phyloP scores from a whole-genome alignment of 2,888 invertebrate species.

The Thymelicus lineola region DNA sequence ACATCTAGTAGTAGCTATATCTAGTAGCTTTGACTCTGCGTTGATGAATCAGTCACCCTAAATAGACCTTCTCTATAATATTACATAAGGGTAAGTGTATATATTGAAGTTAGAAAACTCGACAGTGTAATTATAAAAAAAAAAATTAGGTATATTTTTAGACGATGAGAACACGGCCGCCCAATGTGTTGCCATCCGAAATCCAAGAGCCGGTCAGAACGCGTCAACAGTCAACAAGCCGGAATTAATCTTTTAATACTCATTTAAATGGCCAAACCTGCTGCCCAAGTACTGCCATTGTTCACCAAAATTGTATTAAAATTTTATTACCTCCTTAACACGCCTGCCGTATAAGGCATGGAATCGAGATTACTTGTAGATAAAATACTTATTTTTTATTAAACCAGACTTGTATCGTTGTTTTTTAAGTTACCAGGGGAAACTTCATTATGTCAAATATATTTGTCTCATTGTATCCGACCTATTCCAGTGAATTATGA shows the following conservation, averaged over 20 bases:
- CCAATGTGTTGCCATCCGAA: constrained; percentile 56
- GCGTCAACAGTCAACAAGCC: constrained; percentile 83
- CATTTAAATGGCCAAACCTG: constrained; percentile 68
- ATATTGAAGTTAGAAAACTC: constrained; percentile 46
- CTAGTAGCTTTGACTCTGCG: no score
- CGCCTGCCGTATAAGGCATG: constrained; percentile 26
- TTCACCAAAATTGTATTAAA: constrained; percentile 63
- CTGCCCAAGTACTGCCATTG: constrained; percentile 68
- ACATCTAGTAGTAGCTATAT: no score
- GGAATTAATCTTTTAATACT: constrained; percentile 80
- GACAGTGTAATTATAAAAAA: constrained; percentile 58
- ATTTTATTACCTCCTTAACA: constrained; percentile 43
- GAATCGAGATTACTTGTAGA: constrained; percentile 34
- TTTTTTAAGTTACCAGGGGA: no score
- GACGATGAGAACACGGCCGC: constrained; percentile 58
- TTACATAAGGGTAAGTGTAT: not conserved
- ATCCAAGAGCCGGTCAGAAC: constrained; percentile 76
- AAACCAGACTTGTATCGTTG: constrained; percentile 15
- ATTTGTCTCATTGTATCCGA: not conserved
- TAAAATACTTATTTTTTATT: constrained; percentile 32
- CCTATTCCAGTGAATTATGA: not conserved
- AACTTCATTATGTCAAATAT: not conserved
- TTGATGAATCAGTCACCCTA: no score
- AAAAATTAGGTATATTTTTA: constrained; percentile 64
- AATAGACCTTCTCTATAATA: no score